Evolutionary conservation across 30 jellyfish, hydroid and myxozoan genomes (phyloP).

Genomic region (Turritopsis rubra): DNA sequence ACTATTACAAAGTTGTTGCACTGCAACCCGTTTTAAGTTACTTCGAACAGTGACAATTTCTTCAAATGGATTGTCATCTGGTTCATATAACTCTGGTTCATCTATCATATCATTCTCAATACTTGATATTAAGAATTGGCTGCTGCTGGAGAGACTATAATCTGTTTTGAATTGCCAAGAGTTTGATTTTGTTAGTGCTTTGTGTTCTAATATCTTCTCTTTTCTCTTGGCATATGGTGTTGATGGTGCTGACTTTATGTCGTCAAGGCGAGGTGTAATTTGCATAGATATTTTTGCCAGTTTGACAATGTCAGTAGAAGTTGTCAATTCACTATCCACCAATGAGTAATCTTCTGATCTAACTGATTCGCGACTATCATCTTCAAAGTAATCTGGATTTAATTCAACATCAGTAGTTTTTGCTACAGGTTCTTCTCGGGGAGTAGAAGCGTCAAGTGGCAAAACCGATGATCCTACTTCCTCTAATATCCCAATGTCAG

Average conservation of each 20-base stretch:
- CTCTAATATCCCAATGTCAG: neutral
- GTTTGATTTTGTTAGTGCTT: neutral
- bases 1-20: neutral
- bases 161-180: constrained; percentile 24
- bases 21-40: neutral
- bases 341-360: neutral
- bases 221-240: neutral
- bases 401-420: neutral
- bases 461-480: neutral
- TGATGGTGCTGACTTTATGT: neutral
- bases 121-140: constrained; percentile 9
- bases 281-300: neutral
- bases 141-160: constrained; percentile 3
- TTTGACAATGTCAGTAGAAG: constrained; percentile 9
- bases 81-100: constrained; percentile 19
- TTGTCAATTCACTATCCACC: neutral
- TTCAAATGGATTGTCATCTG: neutral
- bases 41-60: neutral
- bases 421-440: neutral
- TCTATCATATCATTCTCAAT: constrained; percentile 24
- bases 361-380: neutral
- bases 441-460: neutral
- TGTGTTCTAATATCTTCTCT: neutral
- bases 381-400: neutral
- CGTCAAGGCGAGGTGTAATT: constrained; percentile 1